Conservation (phyloP, 2,797 vertebrate genomes). For the Podarcis siculus region DNA sequence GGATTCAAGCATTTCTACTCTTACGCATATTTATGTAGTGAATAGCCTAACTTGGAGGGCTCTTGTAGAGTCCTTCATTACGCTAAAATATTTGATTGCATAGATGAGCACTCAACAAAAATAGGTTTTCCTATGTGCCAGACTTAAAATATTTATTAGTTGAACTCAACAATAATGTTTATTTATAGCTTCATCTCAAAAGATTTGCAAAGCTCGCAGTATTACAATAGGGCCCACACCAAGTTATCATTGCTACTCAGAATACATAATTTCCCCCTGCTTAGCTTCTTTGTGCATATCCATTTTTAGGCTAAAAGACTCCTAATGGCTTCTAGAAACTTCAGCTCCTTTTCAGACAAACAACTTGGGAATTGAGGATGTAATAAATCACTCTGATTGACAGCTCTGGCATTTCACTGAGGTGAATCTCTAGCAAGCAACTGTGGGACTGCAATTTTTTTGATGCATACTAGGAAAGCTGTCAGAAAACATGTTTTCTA, state of each 20-base stretch:
- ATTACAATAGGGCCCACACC: slow-evolving; percentile 51
- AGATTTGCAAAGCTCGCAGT: slow-evolving; percentile 40
- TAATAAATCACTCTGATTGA: slow-evolving; percentile 65
- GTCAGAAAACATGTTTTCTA: slow-evolving; percentile 55
- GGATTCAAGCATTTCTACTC: neutral
- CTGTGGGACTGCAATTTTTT: slow-evolving; percentile 36
- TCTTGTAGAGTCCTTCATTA: slow-evolving; percentile 34
- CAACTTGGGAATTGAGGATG: slow-evolving; percentile 42
- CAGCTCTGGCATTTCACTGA: slow-evolving; percentile 55
- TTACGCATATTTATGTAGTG: neutral
- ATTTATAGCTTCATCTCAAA: slow-evolving; percentile 55
- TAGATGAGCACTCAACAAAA: slow-evolving; percentile 33
- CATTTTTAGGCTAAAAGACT: slow-evolving; percentile 54
- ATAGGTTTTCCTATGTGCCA: slow-evolving; percentile 36
- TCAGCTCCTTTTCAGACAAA: slow-evolving; percentile 49
- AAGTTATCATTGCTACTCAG: slow-evolving; percentile 39
- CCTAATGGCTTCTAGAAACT: slow-evolving; percentile 53
- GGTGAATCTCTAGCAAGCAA: slow-evolving; percentile 47
- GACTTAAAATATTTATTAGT: slow-evolving; percentile 62
- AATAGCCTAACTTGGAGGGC: neutral
- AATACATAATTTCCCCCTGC: slow-evolving; percentile 51
- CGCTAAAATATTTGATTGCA: slow-evolving; percentile 53
- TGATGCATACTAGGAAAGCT: slow-evolving; percentile 36
- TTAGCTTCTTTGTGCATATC: slow-evolving; percentile 44
- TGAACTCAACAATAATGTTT: slow-evolving; percentile 53